phyloP scores from a whole-genome alignment of 2,888 invertebrate species.

The Nebria salina region DNA sequence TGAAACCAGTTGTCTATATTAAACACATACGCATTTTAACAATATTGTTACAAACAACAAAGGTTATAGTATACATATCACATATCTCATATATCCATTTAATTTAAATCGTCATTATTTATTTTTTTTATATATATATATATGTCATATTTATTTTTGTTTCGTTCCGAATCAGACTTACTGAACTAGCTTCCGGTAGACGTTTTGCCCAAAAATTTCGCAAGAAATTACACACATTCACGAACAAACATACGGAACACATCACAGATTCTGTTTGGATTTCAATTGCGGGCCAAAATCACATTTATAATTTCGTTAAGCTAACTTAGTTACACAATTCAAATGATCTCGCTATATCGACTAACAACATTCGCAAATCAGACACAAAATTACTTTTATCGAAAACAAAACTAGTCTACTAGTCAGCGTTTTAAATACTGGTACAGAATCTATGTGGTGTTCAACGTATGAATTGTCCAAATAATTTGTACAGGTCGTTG shows the following conservation, averaged over 20 bases:
- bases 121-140: constrained; percentile 14
- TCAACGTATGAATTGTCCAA: neutral
- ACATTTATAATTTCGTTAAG: no score
- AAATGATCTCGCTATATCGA: no score
- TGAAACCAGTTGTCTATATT: constrained; percentile 9
- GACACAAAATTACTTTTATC: no score
- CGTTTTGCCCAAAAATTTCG: neutral
- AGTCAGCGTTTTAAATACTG: neutral
- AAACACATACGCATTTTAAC: constrained; percentile 15
- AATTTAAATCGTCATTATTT: neutral
- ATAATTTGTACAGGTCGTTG: neutral
- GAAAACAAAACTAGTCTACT: neutral
- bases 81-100: constrained; percentile 10
- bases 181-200: neutral
- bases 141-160: neutral
- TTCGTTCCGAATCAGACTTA: neutral
- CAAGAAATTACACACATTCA: neutral
- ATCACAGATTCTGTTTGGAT: neutral
- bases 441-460: neutral
- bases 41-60: constrained; percentile 16
- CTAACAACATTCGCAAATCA: no score
- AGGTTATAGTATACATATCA: constrained; percentile 18
- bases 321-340: no score
- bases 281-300: no score
- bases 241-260: neutral